Conservation (phyloP, 2,113 vertebrate species). For the Balaenoptera acutorostrata region DNA sequence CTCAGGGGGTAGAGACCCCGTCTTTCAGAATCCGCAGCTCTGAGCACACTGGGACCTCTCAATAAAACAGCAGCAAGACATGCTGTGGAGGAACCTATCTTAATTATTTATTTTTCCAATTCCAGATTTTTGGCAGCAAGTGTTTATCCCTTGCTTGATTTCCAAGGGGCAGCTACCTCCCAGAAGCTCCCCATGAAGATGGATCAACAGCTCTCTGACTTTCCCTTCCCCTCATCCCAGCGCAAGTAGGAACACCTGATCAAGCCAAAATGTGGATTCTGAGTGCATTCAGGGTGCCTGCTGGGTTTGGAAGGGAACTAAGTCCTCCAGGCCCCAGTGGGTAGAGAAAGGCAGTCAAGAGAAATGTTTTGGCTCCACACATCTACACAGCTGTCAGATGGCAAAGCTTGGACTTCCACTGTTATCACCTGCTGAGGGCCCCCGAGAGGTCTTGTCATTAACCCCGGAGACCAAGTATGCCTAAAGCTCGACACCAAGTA, state of each 20-base stretch:
- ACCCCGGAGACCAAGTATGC: constrained; percentile 50
- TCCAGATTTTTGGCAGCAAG: constrained; percentile 48
- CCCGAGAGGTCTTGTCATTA: constrained; percentile 55
- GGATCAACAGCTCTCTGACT: background rate
- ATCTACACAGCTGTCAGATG: constrained; percentile 69
- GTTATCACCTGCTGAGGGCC: constrained; percentile 63
- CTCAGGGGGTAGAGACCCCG: constrained; percentile 61
- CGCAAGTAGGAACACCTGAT: constrained; percentile 12
- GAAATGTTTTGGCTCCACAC: constrained; percentile 50
- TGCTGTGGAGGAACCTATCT: constrained; percentile 49
- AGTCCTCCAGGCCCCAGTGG: constrained; percentile 51
- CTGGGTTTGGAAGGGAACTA: constrained; percentile 52
- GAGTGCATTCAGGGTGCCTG: constrained; percentile 25
- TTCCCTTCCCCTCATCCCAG: background rate
- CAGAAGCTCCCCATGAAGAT: constrained; percentile 2
- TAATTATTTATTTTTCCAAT: constrained; percentile 53
- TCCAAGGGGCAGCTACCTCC: constrained; percentile 21
- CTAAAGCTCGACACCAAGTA: constrained; percentile 59
- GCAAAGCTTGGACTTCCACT: constrained; percentile 52
- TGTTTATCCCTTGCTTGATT: constrained; percentile 45
- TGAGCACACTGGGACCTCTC: constrained; percentile 67
- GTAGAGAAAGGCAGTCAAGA: constrained; percentile 49
- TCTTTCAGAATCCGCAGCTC: constrained; percentile 60
- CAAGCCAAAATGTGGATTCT: background rate
- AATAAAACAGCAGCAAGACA: constrained; percentile 65